Evolutionary conservation across 2,113 vertebrate genomes (phyloP), one percentile per base, ranked within the genome.

Genomic region (Mionectes macconnelli): DNA sequence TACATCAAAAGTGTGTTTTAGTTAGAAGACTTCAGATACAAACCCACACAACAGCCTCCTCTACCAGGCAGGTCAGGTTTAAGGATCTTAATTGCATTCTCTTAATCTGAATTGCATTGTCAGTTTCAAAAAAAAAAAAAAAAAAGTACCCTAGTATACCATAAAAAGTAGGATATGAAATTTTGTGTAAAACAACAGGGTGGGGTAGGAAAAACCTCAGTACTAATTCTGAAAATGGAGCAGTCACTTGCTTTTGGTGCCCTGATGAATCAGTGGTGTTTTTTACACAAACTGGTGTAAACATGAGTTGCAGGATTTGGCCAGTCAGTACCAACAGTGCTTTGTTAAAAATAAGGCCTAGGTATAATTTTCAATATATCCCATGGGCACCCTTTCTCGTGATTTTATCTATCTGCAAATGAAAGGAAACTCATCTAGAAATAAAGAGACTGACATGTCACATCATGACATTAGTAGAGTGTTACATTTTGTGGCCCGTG

Each of bases 381-480:
- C 35, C 21, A 57, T 31, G 27, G 64, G 23, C 25, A 55, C 39
- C 30, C 21, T 87, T 94, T 83, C 47, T 73, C 3, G 2, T 57
- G 8, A 72, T 77, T 78, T 94, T 80, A 44, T 84, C 37, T 45
- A 25, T 37, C 45, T 3, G 3, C 60, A 79, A 20, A 50, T 77
- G 72, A 84, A 95, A 88, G 84, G 79, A 89, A 90, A 60, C 40
- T 80, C 44, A 59, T 62, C 57, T 68, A 83, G 92, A 87, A 92
- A 86, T 40, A 77, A 50, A 89, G 53, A 79, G n/a, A 45, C 63
- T 30, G 53, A 67, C 21, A 0, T 87, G 93, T 95, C 94, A 79
- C 50, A 78, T 94, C 89, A 82, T 64, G 85, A 87, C 52, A 72
- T 75, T 52, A 78, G 70, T 45, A 63, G 45, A 63, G 45, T 12